Evolutionary conservation across 2,888 invertebrate species (phyloP).

Genomic region (Arrhopalites spinosus): DNA sequence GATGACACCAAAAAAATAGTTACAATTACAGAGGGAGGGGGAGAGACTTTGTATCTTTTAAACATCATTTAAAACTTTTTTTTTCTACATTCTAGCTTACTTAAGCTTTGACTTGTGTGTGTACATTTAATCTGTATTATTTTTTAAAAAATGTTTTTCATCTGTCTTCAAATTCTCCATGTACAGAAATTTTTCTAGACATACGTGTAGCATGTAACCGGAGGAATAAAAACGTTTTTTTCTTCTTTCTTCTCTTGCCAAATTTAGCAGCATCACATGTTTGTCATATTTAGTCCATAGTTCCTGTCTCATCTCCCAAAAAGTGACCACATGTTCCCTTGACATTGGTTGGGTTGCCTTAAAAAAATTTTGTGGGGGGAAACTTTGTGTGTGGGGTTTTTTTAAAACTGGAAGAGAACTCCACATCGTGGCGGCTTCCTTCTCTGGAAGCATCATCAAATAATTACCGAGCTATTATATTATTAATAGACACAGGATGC

Average conservation of each 20-base stretch:
- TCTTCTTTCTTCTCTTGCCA: not conserved
- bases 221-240: too few species aligned
- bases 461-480: constrained; percentile 22
- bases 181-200: too few species aligned
- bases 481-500: not conserved
- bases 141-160: too few species aligned
- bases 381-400: too few species aligned
- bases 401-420: too few species aligned
- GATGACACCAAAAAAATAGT: constrained; percentile 22
- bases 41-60: not conserved
- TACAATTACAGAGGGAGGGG: not conserved
- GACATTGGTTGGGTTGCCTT: not conserved
- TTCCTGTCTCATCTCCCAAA: constrained; percentile 29
- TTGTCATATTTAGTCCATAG: constrained; percentile 28
- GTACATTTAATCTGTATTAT: too few species aligned
- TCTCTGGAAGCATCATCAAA: not conserved
- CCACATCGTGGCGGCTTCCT: constrained; percentile 19
- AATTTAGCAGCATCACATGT: not conserved
- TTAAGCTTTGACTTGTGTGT: too few species aligned
- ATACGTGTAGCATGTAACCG: too few species aligned
- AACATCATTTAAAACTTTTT: not conserved
- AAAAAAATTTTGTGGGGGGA: too few species aligned
- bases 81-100: not conserved
- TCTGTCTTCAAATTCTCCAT: too few species aligned
- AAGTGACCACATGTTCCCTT: constrained; percentile 28